Conservation (phyloP, 1,140 invertebrate species). For the Drosophila eugracilis region DNA sequence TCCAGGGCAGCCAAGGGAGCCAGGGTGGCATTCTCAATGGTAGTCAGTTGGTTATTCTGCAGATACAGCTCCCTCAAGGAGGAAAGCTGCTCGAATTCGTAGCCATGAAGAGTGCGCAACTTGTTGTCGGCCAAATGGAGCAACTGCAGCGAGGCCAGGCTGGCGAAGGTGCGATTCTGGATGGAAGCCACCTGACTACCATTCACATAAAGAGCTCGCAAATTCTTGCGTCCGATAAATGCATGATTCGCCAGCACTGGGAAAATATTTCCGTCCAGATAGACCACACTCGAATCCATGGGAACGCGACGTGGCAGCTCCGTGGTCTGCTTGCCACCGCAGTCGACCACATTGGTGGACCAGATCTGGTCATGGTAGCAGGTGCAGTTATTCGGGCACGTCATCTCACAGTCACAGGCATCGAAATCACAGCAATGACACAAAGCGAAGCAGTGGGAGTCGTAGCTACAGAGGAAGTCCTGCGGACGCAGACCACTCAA, state of each 20-base stretch:
- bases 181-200: slow-evolving; percentile 93
- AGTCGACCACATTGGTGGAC: slow-evolving; percentile 96
- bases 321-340: slow-evolving; percentile 90
- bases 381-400: slow-evolving; percentile 95
- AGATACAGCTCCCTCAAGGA: slow-evolving; percentile 93
- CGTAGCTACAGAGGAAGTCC: slow-evolving; percentile 95
- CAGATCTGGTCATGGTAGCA: slow-evolving; percentile 97
- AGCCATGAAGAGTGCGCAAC: slow-evolving; percentile 92
- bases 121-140: slow-evolving; percentile 95
- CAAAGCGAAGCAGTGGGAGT: slow-evolving; percentile 95
- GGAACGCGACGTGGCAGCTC: slow-evolving; percentile 94
- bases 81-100: slow-evolving; percentile 94
- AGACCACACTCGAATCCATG: slow-evolving; percentile 97
- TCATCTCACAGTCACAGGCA: slow-evolving; percentile 98
- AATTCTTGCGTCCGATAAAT: slow-evolving; percentile 96
- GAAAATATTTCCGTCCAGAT: slow-evolving; percentile 95
- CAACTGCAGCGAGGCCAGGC: slow-evolving; percentile 91
- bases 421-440: slow-evolving; percentile 98
- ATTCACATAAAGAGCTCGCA: slow-evolving; percentile 94
- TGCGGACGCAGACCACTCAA: slow-evolving; percentile 89
- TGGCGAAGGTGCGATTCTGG: slow-evolving; percentile 96
- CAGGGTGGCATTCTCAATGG: slow-evolving; percentile 93
- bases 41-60: slow-evolving; percentile 93
- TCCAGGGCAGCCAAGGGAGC: slow-evolving; percentile 91
- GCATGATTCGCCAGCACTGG: slow-evolving; percentile 93